Percentiles rank a stretch among this genome's conserved stretches.
Evolutionary conservation across 2,113 vertebrate genomes (phyloP).

Genomic region (Sapajus apella): DNA sequence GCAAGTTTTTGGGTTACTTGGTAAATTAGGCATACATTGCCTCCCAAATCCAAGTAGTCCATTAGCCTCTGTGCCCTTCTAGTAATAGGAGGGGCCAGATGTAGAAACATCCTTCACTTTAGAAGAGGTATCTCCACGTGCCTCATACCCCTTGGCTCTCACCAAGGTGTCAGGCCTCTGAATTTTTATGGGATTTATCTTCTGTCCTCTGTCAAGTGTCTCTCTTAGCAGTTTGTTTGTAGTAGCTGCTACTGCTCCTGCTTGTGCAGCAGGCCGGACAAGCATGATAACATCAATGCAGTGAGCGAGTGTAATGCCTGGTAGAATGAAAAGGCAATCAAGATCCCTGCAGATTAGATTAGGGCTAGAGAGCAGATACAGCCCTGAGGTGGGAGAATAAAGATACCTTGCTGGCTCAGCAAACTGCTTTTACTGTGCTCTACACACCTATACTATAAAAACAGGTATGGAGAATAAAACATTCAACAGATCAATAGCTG

Average conservation of each 20-base stretch:
- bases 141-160: not conserved
- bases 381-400: not conserved
- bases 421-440: not conserved
- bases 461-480: not conserved
- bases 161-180: not conserved
- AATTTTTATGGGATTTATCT: not conserved
- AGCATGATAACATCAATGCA: not conserved
- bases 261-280: not conserved
- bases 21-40: not conserved
- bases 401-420: not conserved
- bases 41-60: not conserved
- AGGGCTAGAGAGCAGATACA: not conserved
- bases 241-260: not conserved
- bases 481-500: not conserved
- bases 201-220: not conserved
- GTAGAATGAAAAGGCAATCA: not conserved
- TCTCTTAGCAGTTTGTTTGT: not conserved
- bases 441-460: too few species aligned
- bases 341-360: not conserved
- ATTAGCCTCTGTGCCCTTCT: not conserved
- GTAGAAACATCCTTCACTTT: not conserved
- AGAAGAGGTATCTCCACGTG: not conserved
- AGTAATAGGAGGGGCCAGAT: not conserved
- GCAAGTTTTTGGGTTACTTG: not conserved
- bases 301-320: not conserved